Conservation (phyloP, 2,888 invertebrate genomes). For the Deroplatys truncata region DNA sequence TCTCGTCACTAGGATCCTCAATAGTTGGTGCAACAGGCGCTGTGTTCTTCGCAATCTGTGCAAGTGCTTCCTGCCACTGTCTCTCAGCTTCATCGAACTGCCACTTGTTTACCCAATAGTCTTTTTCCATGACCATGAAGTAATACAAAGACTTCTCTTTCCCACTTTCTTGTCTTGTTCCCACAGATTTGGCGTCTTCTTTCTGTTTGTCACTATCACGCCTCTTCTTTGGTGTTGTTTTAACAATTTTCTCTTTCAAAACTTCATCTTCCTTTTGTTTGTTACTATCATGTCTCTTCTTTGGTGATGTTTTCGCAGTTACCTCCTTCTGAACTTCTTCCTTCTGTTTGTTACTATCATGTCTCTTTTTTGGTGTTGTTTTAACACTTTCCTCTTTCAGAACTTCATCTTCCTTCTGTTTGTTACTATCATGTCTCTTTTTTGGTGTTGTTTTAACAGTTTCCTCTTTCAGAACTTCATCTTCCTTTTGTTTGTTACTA, state of each 20-base stretch:
- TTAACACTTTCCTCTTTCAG: too few relatives aligned
- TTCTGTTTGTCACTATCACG: conserved; percentile 23
- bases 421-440: too few relatives aligned
- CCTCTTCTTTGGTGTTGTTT: neutral
- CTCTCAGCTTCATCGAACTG: conserved; percentile 47
- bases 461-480: neutral
- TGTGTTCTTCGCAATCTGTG: conserved; percentile 46
- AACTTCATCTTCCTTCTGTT: too few relatives aligned
- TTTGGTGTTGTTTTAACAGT: too few relatives aligned
- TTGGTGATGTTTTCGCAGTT: too few relatives aligned
- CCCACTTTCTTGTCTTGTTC: conserved; percentile 18
- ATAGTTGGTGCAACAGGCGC: conserved; percentile 32
- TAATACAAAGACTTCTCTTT: conserved; percentile 16
- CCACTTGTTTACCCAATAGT: conserved; percentile 31
- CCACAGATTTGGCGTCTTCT: neutral
- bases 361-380: too few relatives aligned
- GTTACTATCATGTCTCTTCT: neutral
- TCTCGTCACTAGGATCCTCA: conserved; percentile 47
- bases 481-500: neutral
- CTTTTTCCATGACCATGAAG: conserved; percentile 15
- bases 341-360: too few relatives aligned
- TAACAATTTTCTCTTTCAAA: neutral
- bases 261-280: neutral
- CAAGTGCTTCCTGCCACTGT: conserved; percentile 54
- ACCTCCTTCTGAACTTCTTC: too few relatives aligned